A percentile compares a stretch with the other conserved stretches of the same genome.
phyloP scores from a whole-genome alignment of 2,888 invertebrate genomes.

The Dinocampus coccinellae region DNA sequence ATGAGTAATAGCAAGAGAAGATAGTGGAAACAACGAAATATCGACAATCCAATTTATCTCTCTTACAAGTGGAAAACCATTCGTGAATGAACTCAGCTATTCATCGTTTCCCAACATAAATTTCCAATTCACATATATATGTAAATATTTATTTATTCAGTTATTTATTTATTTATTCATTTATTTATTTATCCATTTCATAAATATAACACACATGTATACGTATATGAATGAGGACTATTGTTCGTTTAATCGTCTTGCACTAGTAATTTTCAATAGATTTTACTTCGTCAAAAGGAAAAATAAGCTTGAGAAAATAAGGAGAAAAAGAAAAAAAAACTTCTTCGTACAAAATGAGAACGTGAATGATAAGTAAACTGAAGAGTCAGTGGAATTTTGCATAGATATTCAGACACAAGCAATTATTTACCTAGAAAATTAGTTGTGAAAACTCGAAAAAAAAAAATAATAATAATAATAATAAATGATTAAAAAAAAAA shows the following conservation, averaged over 20 bases:
- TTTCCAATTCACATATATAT: not conserved
- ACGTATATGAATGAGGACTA: not conserved
- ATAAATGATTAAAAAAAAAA: too few species aligned
- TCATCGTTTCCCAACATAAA: not conserved
- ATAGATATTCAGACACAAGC: not conserved
- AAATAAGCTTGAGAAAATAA: not conserved
- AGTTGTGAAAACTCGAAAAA: too few species aligned
- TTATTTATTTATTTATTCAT: not conserved
- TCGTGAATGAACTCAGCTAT: not conserved
- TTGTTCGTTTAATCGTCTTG: not conserved
- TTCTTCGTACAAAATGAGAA: too few species aligned
- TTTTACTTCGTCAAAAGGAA: not conserved
- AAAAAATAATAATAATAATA: too few species aligned
- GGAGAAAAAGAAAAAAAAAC: too few species aligned
- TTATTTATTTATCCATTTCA: not conserved
- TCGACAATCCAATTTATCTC: slow-evolving; percentile 1
- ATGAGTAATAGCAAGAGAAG: not conserved
- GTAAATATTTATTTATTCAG: not conserved
- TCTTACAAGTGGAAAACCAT: not conserved
- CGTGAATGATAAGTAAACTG: not conserved
- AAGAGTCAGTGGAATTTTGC: not conserved
- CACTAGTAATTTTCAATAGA: not conserved
- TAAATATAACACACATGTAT: not conserved
- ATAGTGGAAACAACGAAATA: not conserved
- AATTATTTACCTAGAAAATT: not conserved